phyloP scores from a whole-genome alignment of 1,140 invertebrate species.

The Orchesella cincta region DNA sequence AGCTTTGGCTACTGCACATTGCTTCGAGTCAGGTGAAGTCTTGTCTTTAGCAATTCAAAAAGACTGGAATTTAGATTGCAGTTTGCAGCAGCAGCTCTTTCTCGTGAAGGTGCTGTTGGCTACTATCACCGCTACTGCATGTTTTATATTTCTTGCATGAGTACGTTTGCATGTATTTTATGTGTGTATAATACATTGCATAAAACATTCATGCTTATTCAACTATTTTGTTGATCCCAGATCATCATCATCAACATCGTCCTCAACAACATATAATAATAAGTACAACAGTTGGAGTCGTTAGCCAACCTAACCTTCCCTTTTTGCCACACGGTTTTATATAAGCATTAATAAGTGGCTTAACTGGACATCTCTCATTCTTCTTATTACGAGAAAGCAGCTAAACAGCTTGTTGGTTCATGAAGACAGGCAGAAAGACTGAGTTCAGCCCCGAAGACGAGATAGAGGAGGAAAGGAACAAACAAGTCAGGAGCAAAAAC shows the following conservation, averaged over 20 bases:
- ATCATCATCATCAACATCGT: slow-evolving; percentile 13
- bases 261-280: neutral
- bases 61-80: slow-evolving; percentile 30
- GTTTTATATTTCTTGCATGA: slow-evolving; percentile 1
- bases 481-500: slow-evolving; percentile 38
- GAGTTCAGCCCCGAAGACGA: slow-evolving; percentile 10
- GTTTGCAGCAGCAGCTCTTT: neutral
- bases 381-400: slow-evolving; percentile 21
- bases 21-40: neutral
- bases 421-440: neutral
- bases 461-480: slow-evolving; percentile 20
- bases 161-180: neutral
- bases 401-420: slow-evolving; percentile 27
- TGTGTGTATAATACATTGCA: slow-evolving; percentile 7
- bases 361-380: slow-evolving; percentile 24
- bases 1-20: slow-evolving; percentile 28
- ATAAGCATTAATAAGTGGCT: slow-evolving; percentile 21
- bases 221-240: slow-evolving; percentile 5
- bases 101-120: neutral
- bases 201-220: slow-evolving; percentile 1
- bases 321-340: neutral
- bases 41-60: neutral
- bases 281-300: slow-evolving; percentile 16
- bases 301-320: slow-evolving; percentile 9
- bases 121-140: slow-evolving; percentile 3